phyloP scores from a whole-genome alignment of 2,888 invertebrate genomes.

The Agonopterix heracliana region DNA sequence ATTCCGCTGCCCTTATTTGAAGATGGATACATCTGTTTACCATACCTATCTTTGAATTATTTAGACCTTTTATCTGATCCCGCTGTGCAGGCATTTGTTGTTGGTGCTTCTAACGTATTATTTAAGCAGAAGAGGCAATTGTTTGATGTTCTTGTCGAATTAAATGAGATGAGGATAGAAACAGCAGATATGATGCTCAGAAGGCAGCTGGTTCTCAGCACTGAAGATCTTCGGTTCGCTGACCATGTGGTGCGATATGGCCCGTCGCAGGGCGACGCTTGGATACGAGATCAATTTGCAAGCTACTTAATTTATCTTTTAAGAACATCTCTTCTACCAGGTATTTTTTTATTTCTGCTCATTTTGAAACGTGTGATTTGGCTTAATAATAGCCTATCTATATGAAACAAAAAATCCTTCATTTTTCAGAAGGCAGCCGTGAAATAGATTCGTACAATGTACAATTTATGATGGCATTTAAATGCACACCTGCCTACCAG shows the following conservation, averaged over 20 bases:
- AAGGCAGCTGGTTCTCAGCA: constrained; percentile 90
- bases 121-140: constrained; percentile 96
- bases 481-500: constrained; percentile 91
- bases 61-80: constrained; percentile 93
- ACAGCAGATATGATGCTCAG: constrained; percentile 86
- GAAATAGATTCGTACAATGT: constrained; percentile 93
- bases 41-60: constrained; percentile 96
- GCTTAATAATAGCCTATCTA: not conserved
- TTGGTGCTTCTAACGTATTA: constrained; percentile 99
- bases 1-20: constrained; percentile 92
- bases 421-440: constrained; percentile 81
- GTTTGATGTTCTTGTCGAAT: constrained; percentile 94
- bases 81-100: constrained; percentile 89
- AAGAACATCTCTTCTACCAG: constrained; percentile 85
- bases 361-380: not conserved
- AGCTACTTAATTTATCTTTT: constrained; percentile 89
- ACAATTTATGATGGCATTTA: constrained; percentile 89
- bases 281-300: constrained; percentile 96
- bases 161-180: constrained; percentile 91
- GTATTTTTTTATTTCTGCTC: constrained; percentile 41
- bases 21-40: constrained; percentile 95
- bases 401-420: not conserved
- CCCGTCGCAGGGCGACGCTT: constrained; percentile 91
- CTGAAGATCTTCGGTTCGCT: constrained; percentile 96
- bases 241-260: constrained; percentile 90